These are phyloP conservation scores for Scaptodrosophila lebanonensis DNA, from an alignment of 1,140 invertebrate genomes.

Conservation along the genomic window DNA sequence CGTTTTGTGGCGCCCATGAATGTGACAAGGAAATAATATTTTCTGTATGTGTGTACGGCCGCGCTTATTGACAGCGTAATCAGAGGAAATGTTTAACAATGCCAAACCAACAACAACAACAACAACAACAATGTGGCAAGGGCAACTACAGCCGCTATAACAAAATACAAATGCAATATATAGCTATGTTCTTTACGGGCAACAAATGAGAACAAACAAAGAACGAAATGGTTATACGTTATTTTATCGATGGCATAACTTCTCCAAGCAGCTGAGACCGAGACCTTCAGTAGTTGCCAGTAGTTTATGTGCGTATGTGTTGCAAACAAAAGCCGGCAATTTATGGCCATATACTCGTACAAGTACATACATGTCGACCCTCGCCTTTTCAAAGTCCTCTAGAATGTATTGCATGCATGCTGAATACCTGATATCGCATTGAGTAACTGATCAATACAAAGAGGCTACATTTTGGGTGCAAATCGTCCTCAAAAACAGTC, in stretches of 20 bases:
- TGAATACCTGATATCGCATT: too few relatives aligned
- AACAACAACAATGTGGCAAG: conserved; percentile 27
- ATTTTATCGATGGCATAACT: conserved; percentile 68
- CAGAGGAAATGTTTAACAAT: conserved; percentile 51
- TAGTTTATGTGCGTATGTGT: conserved; percentile 9
- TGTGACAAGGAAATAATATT: conserved; percentile 60
- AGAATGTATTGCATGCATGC: too few relatives aligned
- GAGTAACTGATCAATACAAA: too few relatives aligned
- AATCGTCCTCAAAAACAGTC: too few relatives aligned
- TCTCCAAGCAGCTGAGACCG: conserved; percentile 55
- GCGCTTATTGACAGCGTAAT: conserved; percentile 75
- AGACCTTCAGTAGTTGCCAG: conserved; percentile 19
- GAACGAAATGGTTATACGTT: conserved; percentile 60
- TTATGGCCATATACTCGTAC: too few relatives aligned
- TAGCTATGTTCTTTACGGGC: conserved; percentile 45
- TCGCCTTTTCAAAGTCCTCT: too few relatives aligned
- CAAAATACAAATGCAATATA: conserved; percentile 73
- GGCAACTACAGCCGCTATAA: conserved; percentile 46
- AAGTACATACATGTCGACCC: too few relatives aligned
- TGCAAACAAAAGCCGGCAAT: conserved; percentile 61
- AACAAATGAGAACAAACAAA: conserved; percentile 13
- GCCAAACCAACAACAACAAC: conserved; percentile 3
- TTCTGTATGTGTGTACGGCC: too few relatives aligned
- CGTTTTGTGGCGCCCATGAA: conserved; percentile 31
- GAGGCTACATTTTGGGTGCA: too few relatives aligned